phyloP scores from a whole-genome alignment of 2,113 vertebrate genomes.

The Crocuta crocuta region DNA sequence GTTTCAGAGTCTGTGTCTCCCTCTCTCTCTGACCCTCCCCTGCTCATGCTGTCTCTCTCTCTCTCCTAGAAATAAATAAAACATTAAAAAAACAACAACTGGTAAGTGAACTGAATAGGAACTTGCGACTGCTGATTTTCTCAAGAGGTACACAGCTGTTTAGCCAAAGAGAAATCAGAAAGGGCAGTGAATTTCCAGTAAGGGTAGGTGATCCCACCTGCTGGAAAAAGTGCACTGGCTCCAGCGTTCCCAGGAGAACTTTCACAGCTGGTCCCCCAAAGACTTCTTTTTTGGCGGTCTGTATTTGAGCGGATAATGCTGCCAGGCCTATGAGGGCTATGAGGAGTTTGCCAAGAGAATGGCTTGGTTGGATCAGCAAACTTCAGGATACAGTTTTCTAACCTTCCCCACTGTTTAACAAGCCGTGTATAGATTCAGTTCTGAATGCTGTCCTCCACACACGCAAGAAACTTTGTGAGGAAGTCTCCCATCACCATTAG shows the following conservation, averaged over 20 bases:
- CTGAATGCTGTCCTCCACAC: background rate
- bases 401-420: background rate
- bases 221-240: background rate
- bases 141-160: background rate
- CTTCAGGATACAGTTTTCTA: background rate
- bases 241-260: background rate
- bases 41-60: no score
- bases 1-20: no score
- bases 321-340: background rate
- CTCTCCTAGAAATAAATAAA: no score
- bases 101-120: constrained; percentile 14
- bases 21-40: no score
- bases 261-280: background rate
- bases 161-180: constrained; percentile 36
- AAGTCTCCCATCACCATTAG: background rate
- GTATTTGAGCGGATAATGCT: background rate
- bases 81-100: background rate
- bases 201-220: background rate
- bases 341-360: background rate
- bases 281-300: background rate
- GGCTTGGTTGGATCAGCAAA: background rate
- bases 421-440: background rate
- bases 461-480: background rate
- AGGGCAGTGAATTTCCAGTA: constrained; percentile 36
- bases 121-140: constrained; percentile 25